Base-by-base conservation (phyloP, 2,888 invertebrate species). In the Epinotia nisella region DNA sequence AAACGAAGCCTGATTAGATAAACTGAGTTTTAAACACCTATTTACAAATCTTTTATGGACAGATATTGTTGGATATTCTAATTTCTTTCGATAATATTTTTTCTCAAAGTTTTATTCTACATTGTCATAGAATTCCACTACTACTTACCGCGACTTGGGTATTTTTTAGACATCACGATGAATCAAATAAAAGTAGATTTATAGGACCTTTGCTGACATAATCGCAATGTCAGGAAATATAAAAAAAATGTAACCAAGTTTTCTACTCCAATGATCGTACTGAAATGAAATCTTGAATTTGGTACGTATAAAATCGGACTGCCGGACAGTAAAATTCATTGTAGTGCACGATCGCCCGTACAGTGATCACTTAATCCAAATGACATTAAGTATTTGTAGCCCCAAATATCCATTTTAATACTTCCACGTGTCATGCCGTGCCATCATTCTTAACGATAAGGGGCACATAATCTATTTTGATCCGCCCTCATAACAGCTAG, bases 391-490 rank as follows among this genome's bases (percentile, higher is more conserved):
- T 45, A 45, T 13, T 45, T 15, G 5, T 49, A 4, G 15, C 1
- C 4, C 15, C 1, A n/a, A 1, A 49, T 49, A n/a, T 59, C 35
- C 11, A 10, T 59, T 59, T 9, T 39, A 39, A 59, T 24, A 24
- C 21, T 49, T 62, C 24, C 45, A n/a, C 21, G n/a, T 10, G 15
- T 24, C 21, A 10, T 3, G 15, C 13, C 2, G 13, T 13, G 10
- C n/a, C 2, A 1, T 19, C 21, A 19, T 21, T 41, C 29, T n/a
- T 49, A n/a, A 53, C 51, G 9, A 19, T 9, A 53, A 69, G 39
- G 61, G 61, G 41, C 60, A 41, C 11, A 64, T 10, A 58, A 24
- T 55, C 55, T 71, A 66, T 49, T 70, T 70, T 70, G 15, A 29
- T 58, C 49, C 56, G 41, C 55, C 24, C 7, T n/a, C 55, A 58